Evolutionary conservation across 2,797 vertebrate genomes (phyloP).

Genomic region (Pipistrellus pygmaeus): DNA sequence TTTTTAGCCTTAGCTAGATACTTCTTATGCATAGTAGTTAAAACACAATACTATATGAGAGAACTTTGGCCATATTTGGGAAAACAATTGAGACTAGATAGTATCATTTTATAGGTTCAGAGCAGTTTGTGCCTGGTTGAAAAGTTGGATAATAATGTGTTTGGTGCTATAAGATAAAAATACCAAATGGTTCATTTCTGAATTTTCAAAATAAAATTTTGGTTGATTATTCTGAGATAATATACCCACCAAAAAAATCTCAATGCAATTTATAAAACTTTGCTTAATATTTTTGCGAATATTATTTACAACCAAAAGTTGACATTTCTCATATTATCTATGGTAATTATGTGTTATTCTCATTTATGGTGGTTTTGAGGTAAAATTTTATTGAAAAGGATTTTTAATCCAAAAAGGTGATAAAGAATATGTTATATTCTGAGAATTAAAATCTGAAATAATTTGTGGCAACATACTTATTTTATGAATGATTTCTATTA

Average conservation of each 20-base stretch:
- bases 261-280: not conserved
- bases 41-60: not conserved
- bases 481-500: not conserved
- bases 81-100: constrained; percentile 22
- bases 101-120: not conserved
- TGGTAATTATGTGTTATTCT: not conserved
- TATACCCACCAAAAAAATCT: not conserved
- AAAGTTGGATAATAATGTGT: not conserved
- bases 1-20: constrained; percentile 1
- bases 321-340: not conserved
- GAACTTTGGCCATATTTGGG: not conserved
- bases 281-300: not conserved
- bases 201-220: constrained; percentile 16
- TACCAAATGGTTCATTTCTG: not conserved
- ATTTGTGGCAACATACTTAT: not conserved
- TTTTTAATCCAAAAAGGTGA: not conserved
- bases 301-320: not conserved
- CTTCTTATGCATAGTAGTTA: not conserved
- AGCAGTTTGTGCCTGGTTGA: not conserved
- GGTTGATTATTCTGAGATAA: not conserved
- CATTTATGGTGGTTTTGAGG: not conserved
- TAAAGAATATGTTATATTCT: not conserved
- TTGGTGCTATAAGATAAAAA: not conserved
- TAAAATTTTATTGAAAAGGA: not conserved
- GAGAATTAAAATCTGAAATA: not conserved